Evolutionary conservation across 2,113 vertebrate genomes (phyloP).

Genomic region (Cyrtonyx montezumae): DNA sequence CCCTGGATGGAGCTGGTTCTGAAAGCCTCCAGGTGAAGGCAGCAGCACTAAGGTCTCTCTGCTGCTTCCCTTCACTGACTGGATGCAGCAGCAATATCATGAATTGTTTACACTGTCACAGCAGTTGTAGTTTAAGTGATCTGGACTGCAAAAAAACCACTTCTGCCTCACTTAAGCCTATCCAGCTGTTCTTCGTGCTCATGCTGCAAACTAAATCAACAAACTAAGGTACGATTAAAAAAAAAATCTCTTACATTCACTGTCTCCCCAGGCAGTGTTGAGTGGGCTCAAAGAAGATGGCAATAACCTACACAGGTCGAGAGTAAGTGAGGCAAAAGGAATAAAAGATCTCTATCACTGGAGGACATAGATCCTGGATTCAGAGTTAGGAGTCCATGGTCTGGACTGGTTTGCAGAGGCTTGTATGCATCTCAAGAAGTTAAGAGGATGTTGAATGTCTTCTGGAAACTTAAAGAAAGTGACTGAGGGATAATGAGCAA

Average conservation of each 20-base stretch:
- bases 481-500: background rate
- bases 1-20: background rate
- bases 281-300: background rate
- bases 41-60: background rate
- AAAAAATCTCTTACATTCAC: background rate
- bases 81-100: background rate
- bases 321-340: background rate
- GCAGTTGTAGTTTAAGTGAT: background rate
- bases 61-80: background rate
- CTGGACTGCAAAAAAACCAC: background rate
- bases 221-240: rapidly evolving
- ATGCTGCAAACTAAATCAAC: background rate
- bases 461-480: background rate
- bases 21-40: background rate
- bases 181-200: background rate
- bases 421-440: rapidly evolving
- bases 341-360: background rate
- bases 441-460: background rate
- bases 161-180: background rate
- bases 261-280: background rate
- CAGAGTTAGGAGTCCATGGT: background rate
- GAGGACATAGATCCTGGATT: background rate
- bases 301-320: background rate
- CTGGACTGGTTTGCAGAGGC: background rate
- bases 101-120: background rate